phyloP scores from a whole-genome alignment of 2,888 invertebrate genomes.

The Diploptera punctata region DNA sequence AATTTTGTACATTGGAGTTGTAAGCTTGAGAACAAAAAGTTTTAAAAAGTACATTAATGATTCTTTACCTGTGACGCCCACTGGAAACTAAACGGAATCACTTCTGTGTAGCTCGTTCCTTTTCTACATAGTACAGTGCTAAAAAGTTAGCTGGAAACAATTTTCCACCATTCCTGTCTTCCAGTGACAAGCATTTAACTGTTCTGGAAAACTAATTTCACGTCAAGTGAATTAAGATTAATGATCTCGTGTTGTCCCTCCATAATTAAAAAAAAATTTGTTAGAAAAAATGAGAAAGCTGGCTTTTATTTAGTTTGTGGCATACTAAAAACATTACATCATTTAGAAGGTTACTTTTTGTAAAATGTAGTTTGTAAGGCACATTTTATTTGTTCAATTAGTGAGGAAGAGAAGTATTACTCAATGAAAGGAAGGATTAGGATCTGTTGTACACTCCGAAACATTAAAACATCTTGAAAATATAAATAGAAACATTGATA shows the following conservation, averaged over 20 bases:
- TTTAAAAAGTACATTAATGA: too few species aligned
- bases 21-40: too few species aligned
- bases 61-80: too few species aligned
- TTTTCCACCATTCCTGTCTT: slow-evolving; percentile 29
- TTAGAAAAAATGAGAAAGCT: neutral
- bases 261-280: slow-evolving; percentile 20
- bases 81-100: too few species aligned
- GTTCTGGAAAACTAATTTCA: slow-evolving; percentile 24
- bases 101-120: too few species aligned
- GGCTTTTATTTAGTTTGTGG: slow-evolving; percentile 12
- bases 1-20: too few species aligned
- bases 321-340: neutral
- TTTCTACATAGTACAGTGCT: too few species aligned
- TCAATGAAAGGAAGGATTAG: too few species aligned
- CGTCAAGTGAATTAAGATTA: slow-evolving; percentile 31
- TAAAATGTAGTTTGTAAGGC: neutral
- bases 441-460: too few species aligned
- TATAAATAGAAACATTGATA: too few species aligned
- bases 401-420: neutral
- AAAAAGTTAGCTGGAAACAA: slow-evolving; percentile 27
- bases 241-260: slow-evolving; percentile 17
- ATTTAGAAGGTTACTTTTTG: neutral
- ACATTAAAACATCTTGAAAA: too few species aligned
- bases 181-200: slow-evolving; percentile 28
- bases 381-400: slow-evolving; percentile 11